Base-by-base conservation (phyloP, 2,888 invertebrate species). In the Tipula confusa region DNA sequence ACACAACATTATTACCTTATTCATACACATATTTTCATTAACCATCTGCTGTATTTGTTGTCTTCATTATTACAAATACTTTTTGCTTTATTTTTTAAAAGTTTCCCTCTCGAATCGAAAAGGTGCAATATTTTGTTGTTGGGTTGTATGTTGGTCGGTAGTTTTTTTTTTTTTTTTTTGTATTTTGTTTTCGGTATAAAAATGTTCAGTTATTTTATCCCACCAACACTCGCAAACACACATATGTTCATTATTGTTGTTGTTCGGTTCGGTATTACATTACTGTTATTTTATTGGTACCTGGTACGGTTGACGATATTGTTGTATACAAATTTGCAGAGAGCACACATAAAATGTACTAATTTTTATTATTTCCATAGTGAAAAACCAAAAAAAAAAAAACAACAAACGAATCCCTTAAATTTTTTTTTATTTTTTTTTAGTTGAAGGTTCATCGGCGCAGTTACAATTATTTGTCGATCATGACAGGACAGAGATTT, bases 91-190 rank as follows among this genome's bases (percentile, higher is more conserved):
- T 24, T 64, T 64, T 64, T 64, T 24, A 24, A 64, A 64, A 64
- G 18, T 43, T 64, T 64, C 64, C 64, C 64, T 64, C 64, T 18
- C 24, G 24, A 64, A 64, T 64, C 64, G 64, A 64, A 64, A 64
- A 64, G 64, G 64, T 64, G 64, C 64, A 64, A 64, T 64, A 64
- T 64, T 64, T 64, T 64, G 64, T 64, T 64, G 64, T 64, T 33
- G 33, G 6, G 33, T 33, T 64, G 64, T 64, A 48, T 18, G 48
- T 18, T 18, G 48, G 48, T 48, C 48, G 48, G 48, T 48, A 9
- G 18, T 18, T 18, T 18, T 48, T 48, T 48, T 48, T 33, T 33
- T 31, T 31, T 31, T 33, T 33, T 33, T 48, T 48, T 7, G 18
- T 64, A 24, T 64, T 7, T 64, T 24, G 9, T 7, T 64, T 64